A percentile compares a stretch with the other conserved stretches of the same genome.
These are phyloP conservation scores for Esox masquinongy DNA, from an alignment of 2,797 vertebrate species.

Conservation along the genomic window DNA sequence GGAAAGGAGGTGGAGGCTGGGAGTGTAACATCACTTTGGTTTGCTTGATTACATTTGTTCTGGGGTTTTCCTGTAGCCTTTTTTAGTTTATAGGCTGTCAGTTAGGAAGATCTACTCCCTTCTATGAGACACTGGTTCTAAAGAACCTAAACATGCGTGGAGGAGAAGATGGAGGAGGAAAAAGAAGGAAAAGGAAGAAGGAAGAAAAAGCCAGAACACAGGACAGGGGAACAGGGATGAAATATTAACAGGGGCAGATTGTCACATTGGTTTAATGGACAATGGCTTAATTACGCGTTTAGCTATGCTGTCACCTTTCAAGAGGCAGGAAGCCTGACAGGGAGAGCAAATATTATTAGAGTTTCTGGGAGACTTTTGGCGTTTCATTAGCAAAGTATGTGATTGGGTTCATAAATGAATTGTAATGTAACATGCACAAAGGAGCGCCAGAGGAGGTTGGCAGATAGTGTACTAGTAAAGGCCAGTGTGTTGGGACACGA, in stretches of 20 bases:
- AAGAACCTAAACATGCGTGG: neutral
- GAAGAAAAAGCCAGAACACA: neutral
- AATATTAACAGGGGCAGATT: constrained; percentile 1
- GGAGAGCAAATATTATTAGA: neutral
- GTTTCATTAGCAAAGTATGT: neutral
- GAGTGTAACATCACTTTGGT: neutral
- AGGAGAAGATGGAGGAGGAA: neutral
- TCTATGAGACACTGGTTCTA: neutral
- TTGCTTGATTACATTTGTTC: neutral
- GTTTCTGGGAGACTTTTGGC: neutral
- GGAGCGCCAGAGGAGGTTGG: neutral
- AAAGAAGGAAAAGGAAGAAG: neutral
- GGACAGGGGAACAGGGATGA: neutral
- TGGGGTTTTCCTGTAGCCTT: neutral
- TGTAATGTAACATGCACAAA: neutral
- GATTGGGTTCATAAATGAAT: neutral
- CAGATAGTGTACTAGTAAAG: neutral
- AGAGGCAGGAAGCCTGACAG: neutral
- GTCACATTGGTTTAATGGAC: constrained; percentile 2
- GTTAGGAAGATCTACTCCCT: neutral
- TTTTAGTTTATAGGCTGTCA: neutral
- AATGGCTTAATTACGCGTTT: constrained; percentile 4
- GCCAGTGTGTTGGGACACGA: neutral
- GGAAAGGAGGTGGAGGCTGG: constrained; percentile 6
- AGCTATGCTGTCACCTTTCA: constrained; percentile 3